phyloP scores from a whole-genome alignment of 2,888 invertebrate species.

The Hirtodrosophila trivittata region DNA sequence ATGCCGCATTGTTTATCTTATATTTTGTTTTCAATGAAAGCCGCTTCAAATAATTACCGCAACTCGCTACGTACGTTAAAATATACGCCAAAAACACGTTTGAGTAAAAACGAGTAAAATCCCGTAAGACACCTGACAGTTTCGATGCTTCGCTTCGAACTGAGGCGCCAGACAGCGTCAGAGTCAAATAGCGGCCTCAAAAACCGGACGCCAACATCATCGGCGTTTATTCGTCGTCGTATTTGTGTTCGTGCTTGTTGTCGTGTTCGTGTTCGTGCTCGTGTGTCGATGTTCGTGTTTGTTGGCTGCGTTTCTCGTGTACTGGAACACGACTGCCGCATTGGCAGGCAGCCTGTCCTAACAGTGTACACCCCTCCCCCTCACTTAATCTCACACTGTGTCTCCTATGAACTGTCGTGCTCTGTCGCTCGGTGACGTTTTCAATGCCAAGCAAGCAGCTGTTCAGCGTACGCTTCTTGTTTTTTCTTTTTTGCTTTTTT shows the following conservation, averaged over 20 bases:
- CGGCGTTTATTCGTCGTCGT: conserved; percentile 18
- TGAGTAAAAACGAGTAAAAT: conserved; percentile 11
- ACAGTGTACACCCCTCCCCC: conserved; percentile 8
- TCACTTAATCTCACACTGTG: background rate
- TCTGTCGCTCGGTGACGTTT: conserved; percentile 47
- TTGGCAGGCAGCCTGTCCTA: conserved; percentile 31
- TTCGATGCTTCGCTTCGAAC: conserved; percentile 63
- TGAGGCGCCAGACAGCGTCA: conserved; percentile 49
- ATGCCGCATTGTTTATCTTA: conserved; percentile 17
- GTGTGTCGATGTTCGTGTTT: background rate
- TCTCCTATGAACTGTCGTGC: conserved; percentile 20
- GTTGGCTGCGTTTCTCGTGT: conserved; percentile 27
- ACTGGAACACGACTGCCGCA: conserved; percentile 37
- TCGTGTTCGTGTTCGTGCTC: background rate
- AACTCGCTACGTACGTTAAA: conserved; percentile 62
- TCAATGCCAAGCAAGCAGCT: conserved; percentile 79
- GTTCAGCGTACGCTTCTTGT: conserved; percentile 48
- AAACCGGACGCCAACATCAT: conserved; percentile 59
- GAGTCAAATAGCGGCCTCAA: conserved; percentile 45
- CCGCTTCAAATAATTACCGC: conserved; percentile 40
- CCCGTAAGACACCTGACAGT: conserved; percentile 48
- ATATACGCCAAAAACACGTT: conserved; percentile 59
- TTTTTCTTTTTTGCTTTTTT: conserved; percentile 20
- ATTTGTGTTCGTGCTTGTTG: conserved; percentile 17
- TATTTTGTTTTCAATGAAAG: conserved; percentile 30